These are phyloP conservation scores for Steinernema scapterisci DNA, from an alignment of 2,888 invertebrate genomes.

Conservation along the genomic window DNA sequence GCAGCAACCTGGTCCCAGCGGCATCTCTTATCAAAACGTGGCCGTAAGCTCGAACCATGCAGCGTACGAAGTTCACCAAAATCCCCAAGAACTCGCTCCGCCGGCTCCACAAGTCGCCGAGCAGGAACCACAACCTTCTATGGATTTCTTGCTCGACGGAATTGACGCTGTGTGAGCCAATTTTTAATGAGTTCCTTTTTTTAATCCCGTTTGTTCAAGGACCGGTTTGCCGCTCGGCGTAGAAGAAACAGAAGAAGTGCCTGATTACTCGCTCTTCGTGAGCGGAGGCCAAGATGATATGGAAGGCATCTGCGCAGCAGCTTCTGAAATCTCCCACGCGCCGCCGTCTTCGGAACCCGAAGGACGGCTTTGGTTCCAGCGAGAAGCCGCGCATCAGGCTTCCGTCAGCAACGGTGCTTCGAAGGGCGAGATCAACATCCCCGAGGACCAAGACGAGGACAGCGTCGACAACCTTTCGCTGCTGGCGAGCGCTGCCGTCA, in stretches of 20 bases:
- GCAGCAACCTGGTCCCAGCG: neutral
- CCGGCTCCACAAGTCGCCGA: neutral
- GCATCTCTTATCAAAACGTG: neutral
- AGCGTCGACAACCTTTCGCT: slow-evolving; percentile 10
- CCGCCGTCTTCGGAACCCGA: neutral
- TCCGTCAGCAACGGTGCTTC: neutral
- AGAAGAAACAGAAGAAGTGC: neutral
- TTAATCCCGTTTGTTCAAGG: neutral
- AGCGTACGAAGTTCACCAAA: neutral
- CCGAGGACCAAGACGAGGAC: slow-evolving; percentile 16
- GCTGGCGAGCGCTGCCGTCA: slow-evolving; percentile 2
- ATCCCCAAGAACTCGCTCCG: neutral
- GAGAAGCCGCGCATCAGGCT: neutral
- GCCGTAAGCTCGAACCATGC: no score
- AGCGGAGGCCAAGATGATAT: neutral
- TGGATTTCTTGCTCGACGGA: slow-evolving; percentile 22
- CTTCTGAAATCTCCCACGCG: slow-evolving; percentile 12
- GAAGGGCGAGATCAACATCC: neutral
- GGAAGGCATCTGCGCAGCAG: slow-evolving; percentile 11
- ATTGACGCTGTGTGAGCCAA: slow-evolving; percentile 5
- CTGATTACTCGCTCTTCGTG: slow-evolving; percentile 12
- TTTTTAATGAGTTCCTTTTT: neutral
- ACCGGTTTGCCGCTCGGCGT: slow-evolving; percentile 6
- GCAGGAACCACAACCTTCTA: slow-evolving; percentile 3
- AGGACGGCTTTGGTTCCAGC: neutral